These are phyloP conservation scores for Tyria jacobaeae DNA, from an alignment of 2,888 invertebrate species.

Conservation along the genomic window DNA sequence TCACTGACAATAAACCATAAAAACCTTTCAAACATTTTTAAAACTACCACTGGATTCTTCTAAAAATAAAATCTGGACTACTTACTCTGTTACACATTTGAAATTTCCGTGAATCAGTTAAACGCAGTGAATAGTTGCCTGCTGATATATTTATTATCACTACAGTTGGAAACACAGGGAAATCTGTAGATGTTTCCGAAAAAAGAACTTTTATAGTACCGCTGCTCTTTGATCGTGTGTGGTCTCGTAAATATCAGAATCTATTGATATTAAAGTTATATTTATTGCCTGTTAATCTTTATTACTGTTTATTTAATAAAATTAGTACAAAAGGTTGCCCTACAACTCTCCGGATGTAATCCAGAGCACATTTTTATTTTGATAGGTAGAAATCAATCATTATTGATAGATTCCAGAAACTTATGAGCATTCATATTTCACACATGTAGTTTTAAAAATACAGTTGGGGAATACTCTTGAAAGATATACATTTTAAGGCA, in stretches of 20 bases:
- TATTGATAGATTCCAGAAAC: neutral
- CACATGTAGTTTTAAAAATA: too few relatives aligned
- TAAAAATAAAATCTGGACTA: constrained; percentile 42
- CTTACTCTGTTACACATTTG: constrained; percentile 54
- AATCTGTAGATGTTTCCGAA: constrained; percentile 74
- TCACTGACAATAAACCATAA: neutral
- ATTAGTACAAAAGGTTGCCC: constrained; percentile 38
- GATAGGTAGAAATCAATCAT: constrained; percentile 3
- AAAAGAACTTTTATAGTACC: constrained; percentile 74
- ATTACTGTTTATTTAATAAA: constrained; percentile 31
- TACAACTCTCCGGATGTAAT: constrained; percentile 13
- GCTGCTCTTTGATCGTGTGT: constrained; percentile 80
- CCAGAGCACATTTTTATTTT: constrained; percentile 12
- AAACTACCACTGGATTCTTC: neutral
- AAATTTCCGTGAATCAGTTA: constrained; percentile 70
- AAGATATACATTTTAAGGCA: too few relatives aligned
- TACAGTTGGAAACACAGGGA: constrained; percentile 67
- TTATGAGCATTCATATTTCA: neutral
- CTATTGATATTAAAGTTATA: constrained; percentile 53
- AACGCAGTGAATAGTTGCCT: constrained; percentile 68
- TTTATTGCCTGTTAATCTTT: constrained; percentile 42
- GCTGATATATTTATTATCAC: constrained; percentile 82
- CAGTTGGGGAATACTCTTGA: too few relatives aligned
- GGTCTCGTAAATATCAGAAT: constrained; percentile 62
- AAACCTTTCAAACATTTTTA: constrained; percentile 5